Evolutionary conservation across 1,140 invertebrate genomes (phyloP), one percentile per base, ranked within the genome.

Genomic region (Penaeus indicus): DNA sequence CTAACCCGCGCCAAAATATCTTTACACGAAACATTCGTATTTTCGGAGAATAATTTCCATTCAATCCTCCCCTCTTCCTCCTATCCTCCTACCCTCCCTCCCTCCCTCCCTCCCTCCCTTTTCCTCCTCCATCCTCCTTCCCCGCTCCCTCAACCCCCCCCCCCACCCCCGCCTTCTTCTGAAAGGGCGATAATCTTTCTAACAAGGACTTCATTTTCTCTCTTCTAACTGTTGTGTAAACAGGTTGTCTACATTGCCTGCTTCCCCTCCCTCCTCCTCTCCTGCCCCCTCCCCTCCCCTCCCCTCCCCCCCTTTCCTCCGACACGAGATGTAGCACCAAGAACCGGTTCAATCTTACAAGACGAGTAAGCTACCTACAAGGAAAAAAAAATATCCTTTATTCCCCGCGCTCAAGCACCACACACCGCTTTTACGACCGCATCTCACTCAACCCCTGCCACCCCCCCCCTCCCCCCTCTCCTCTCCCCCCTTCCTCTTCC

Each of bases 161-260:
- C 38, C 27, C 38, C 32, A 27, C 42, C 27, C 16, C n/a, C 60
- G 72, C 11, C 69, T 16, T 61, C 69, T 67, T 32, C 67, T 54
- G 54, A 54, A 54, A 54, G 54, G 54, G 10, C 54, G 16, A 54
- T 16, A 80, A 54, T 80, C 38, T 47, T 47, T 80, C 78, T 47
- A 42, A 79, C 32, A 47, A 79, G 60, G 32, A 27, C 60, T 80
- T 80, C 78, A 47, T 47, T 80, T 80, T 80, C 60, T 54, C 47
- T 42, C 60, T 80, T 80, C 78, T 75, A n/a, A 42, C 38, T 75
- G 27, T 75, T 54, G 54, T 54, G 54, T 54, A 54, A 54, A 54
- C 54, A 54, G 54, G 54, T 54, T 54, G 54, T 54, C 54, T 54
- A 54, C 54, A 54, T 54, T 11, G 16, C 54, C 54, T 11, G 54